These are phyloP conservation scores for Drosophila mauritiana DNA, from an alignment of 1,140 invertebrate species.

Conservation along the genomic window DNA sequence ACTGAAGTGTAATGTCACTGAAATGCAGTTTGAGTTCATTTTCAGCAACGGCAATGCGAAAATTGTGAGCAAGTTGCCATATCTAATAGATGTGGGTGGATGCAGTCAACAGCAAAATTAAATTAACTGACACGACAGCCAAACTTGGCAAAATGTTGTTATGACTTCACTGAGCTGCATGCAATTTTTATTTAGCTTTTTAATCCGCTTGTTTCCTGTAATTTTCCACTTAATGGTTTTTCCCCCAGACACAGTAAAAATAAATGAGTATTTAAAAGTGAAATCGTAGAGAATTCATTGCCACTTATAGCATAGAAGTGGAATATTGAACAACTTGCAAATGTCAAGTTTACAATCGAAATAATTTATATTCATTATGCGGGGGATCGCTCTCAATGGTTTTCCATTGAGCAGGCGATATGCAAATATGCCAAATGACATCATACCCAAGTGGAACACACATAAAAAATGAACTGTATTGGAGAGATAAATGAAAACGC, in stretches of 20 bases:
- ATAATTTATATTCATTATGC: slow-evolving; percentile 28
- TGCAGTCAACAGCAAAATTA: slow-evolving; percentile 48
- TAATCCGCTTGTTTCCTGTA: slow-evolving; percentile 36
- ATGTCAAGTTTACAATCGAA: slow-evolving; percentile 60
- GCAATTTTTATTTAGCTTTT: slow-evolving; percentile 47
- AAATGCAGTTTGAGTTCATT: slow-evolving; percentile 23
- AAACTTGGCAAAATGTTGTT: slow-evolving; percentile 48
- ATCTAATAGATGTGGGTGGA: slow-evolving; percentile 66
- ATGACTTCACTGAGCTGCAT: slow-evolving; percentile 63
- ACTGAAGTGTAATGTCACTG: not conserved
- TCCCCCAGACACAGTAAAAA: slow-evolving; percentile 9
- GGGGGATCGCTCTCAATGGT: slow-evolving; percentile 65
- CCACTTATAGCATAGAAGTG: slow-evolving; percentile 18
- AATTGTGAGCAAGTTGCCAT: slow-evolving; percentile 45
- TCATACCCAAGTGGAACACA: slow-evolving; percentile 50
- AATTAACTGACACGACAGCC: slow-evolving; percentile 36
- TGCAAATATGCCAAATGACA: slow-evolving; percentile 73
- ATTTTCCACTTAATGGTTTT: slow-evolving; percentile 67
- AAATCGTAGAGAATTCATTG: slow-evolving; percentile 21
- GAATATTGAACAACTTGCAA: slow-evolving; percentile 45
- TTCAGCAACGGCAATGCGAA: slow-evolving; percentile 26
- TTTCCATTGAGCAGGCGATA: slow-evolving; percentile 67
- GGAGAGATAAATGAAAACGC: slow-evolving; percentile 36
- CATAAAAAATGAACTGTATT: slow-evolving; percentile 21
- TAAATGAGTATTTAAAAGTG: slow-evolving; percentile 41